Evolutionary conservation across 1,140 invertebrate genomes (phyloP).

Genomic region (Drosophila subobscura): DNA sequence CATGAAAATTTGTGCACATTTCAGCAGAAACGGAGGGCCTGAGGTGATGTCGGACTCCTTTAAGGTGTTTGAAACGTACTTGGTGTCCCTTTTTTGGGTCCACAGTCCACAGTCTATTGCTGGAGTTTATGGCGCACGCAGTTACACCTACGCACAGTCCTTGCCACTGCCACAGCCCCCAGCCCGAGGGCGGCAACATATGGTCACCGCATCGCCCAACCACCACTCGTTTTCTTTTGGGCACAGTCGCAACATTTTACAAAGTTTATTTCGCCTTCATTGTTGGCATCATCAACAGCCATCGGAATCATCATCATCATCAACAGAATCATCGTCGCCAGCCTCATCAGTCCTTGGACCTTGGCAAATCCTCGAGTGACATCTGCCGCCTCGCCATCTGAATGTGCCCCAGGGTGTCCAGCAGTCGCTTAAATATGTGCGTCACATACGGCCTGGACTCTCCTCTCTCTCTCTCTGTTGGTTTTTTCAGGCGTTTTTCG

Average conservation of each 20-base stretch:
- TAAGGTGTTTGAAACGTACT: constrained; percentile 57
- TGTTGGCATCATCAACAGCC: constrained; percentile 69
- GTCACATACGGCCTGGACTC: constrained; percentile 63
- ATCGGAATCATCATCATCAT: constrained; percentile 56
- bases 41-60: constrained; percentile 67
- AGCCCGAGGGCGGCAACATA: constrained; percentile 61
- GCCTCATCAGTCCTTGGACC: constrained; percentile 32
- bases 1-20: constrained; percentile 79
- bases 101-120: constrained; percentile 64
- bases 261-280: constrained; percentile 68
- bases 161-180: constrained; percentile 22
- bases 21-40: constrained; percentile 70
- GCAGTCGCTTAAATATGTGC: constrained; percentile 71
- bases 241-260: constrained; percentile 61
- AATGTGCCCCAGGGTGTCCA: constrained; percentile 38
- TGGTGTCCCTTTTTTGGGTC: constrained; percentile 58
- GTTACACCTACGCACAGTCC: constrained; percentile 62
- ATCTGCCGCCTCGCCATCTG: constrained; percentile 45
- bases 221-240: constrained; percentile 51
- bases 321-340: constrained; percentile 11
- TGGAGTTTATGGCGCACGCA: constrained; percentile 77
- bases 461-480: not conserved
- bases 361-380: constrained; percentile 51
- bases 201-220: constrained; percentile 46
- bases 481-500: not conserved